Base-by-base conservation (phyloP, 2,888 invertebrate genomes). In the Lasioglossum figueresi region DNA sequence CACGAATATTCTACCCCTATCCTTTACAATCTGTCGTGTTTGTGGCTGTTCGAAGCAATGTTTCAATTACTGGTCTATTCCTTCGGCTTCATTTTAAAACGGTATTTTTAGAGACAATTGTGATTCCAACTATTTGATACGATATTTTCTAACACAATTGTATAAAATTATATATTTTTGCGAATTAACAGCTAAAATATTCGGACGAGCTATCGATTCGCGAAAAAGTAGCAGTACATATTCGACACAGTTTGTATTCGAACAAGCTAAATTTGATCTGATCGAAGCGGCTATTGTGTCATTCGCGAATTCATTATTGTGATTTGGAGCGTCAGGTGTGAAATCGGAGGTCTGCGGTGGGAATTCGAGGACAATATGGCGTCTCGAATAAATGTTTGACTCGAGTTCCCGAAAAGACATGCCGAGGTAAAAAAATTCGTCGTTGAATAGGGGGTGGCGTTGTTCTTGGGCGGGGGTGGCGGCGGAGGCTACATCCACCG, bases 401-500 rank as follows among this genome's bases (percentile, higher is more conserved):
- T n/a, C 82, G 91, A 92, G 92, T 93, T 92, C 89, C 91, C 89
- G 93, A 68, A 68, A 68, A 37, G 68, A 23, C 12, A 68, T 12
- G 23, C 2, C 12, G 77, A 48, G 84, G 89, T 90, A 90, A 93
- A 93, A 92, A 93, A 94, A 93, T 93, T 91, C 93, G 91, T 91
- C 93, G 92, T 93, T 92, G 93, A 92, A 71, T 93, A 88, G 88
- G 83, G 88, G 89, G 91, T 63, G 91, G 87, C 90, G 34, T 48
- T 63, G 66, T 92, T 91, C 89, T 83, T 84, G 81, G 77, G 83
- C 79, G 27, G 59, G 27, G 31, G 31, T 6, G 63, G 59, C 6
- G 31, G 83, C 81, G 68, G 52, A 23, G 84, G 90, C 88, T 88
- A 88, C 86, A 88, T 88, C 86, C 92, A 91, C 83, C 87, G 85